phyloP scores from a whole-genome alignment of 2,113 vertebrate species.

The Orthonyx spaldingii region DNA sequence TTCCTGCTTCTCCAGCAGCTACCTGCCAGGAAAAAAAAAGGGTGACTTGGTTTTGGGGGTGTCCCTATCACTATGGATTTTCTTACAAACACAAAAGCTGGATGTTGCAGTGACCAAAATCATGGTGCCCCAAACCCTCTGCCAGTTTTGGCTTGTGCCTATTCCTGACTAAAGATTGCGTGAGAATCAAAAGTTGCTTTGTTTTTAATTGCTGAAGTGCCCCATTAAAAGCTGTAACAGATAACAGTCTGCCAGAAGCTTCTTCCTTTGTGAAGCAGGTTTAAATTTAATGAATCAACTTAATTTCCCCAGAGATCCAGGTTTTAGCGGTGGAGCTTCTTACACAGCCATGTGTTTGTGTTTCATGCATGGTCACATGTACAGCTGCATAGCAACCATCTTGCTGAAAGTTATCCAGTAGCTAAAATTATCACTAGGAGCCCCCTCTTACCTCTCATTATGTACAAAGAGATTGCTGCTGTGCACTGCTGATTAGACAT shows the following conservation, averaged over 20 bases:
- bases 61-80: not conserved
- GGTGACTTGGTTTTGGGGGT: not conserved
- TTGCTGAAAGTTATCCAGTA: not conserved
- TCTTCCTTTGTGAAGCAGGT: not conserved
- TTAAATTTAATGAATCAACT: not conserved
- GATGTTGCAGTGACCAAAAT: not conserved
- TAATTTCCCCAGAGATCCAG: not conserved
- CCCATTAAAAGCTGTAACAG: not conserved
- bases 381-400: not conserved
- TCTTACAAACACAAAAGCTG: not conserved
- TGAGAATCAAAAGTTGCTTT: not conserved
- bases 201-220: not conserved
- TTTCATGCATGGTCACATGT: not conserved
- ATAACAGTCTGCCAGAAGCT: not conserved
- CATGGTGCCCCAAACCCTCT: not conserved
- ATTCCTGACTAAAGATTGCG: not conserved
- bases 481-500: conserved; percentile 42
- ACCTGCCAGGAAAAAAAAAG: not conserved
- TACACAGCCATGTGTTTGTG: not conserved
- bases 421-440: conserved; percentile 1
- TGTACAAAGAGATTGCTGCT: not conserved
- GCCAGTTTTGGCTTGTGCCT: not conserved
- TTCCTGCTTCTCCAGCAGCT: not conserved
- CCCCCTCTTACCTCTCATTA: not conserved
- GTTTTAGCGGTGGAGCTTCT: not conserved